These are phyloP conservation scores for Petromus typicus DNA, from an alignment of 2,113 vertebrate genomes.

Conservation along the genomic window DNA sequence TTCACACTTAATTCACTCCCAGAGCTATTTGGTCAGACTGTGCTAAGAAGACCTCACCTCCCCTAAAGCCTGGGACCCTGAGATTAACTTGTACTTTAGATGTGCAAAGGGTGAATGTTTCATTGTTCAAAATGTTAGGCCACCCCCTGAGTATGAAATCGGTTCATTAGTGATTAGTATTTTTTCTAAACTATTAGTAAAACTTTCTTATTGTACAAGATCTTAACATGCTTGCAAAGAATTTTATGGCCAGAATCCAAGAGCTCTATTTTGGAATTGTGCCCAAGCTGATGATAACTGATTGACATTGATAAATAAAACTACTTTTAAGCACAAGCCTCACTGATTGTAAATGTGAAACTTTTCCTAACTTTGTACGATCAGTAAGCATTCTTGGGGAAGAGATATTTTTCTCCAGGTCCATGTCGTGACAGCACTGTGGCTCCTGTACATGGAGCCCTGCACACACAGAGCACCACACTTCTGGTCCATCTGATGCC, in stretches of 20 bases:
- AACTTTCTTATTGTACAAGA: slow-evolving; percentile 63
- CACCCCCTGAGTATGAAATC: slow-evolving; percentile 39
- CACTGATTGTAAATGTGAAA: slow-evolving; percentile 33
- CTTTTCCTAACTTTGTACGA: slow-evolving; percentile 48
- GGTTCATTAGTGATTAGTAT: slow-evolving; percentile 58
- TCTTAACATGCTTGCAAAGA: slow-evolving; percentile 62
- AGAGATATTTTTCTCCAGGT: background rate
- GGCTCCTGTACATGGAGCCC: background rate
- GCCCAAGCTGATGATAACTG: slow-evolving; percentile 51
- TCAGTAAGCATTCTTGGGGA: background rate
- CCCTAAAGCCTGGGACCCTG: background rate
- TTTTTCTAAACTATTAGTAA: slow-evolving; percentile 69
- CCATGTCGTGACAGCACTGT: background rate
- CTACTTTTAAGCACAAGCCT: slow-evolving; percentile 68
- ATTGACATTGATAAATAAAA: slow-evolving; percentile 75
- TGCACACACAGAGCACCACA: rapidly evolving
- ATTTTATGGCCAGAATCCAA: slow-evolving; percentile 64
- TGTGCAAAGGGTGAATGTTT: slow-evolving; percentile 8
- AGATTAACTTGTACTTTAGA: background rate
- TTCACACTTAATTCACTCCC: background rate
- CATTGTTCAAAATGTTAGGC: slow-evolving; percentile 43
- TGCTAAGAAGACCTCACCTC: background rate
- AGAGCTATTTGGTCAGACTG: slow-evolving; percentile 4
- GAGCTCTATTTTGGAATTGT: slow-evolving; percentile 67
- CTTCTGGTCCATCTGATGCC: rapidly evolving